Evolutionary conservation across 2,113 vertebrate genomes (phyloP), one percentile per base, ranked within the genome.

Genomic region (Nothobranchius kuhntae): DNA sequence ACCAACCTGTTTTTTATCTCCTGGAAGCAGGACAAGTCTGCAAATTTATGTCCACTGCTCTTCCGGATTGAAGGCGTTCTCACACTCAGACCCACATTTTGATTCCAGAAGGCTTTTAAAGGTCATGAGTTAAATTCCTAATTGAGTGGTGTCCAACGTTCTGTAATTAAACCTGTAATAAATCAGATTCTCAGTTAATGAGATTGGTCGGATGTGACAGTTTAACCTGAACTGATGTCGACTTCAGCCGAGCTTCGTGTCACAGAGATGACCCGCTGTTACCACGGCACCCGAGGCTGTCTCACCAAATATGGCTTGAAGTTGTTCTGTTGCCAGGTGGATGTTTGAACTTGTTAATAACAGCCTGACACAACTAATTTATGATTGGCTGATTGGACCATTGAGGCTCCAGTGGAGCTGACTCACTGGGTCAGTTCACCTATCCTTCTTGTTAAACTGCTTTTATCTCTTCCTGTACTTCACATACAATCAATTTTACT

Each of bases 151-250:
- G 67, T 77, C 57, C 56, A 68, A 59, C 71, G 75, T 78, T 83
- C 71, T 87, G 76, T 86, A 89, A 89, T 91, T 89, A 87, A 61
- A 78, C 69, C 63, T 58, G 42, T 48, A 77, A 82, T 91, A 91
- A 91, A 92, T 93, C 88, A 87, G 61, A 46, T 21, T 60, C 61
- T 53, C 64, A 54, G 80, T 87, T 92, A 91, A 92, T 91, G 87
- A 90, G 90, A 83, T 67, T 4, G 54, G 64, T 61, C 65, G 78
- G 82, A 78, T 61, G 84, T 89, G 89, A 89, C 86, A 80, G 70
- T 69, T 80, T 52, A 85, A 87, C 86, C 86, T 78, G 54, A 67
- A 62, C 62, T 50, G 64, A 78, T 76, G 80, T 67, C 73, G 82
- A 88, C 81, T 81, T 84, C 83, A 47, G 83, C 87, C 91, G 91